Percentiles rank a stretch among this genome's conserved stretches.
Conservation (phyloP, 2,113 vertebrate species). For the Rhegmatorhina hoffmannsi region DNA sequence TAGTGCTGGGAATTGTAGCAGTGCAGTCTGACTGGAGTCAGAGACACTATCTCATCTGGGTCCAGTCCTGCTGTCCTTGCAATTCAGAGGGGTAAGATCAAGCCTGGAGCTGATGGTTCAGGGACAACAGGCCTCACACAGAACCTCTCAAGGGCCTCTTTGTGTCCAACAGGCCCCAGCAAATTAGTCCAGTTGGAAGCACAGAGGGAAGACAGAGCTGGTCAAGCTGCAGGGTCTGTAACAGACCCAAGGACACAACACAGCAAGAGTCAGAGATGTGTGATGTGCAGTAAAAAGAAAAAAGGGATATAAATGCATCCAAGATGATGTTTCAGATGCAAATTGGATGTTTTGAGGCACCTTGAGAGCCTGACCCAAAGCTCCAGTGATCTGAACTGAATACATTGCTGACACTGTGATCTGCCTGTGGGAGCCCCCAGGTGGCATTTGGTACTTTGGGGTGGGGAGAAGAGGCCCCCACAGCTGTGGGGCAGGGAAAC, state of each 20-base stretch:
- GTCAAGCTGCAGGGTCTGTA: neutral
- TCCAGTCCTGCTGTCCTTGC: neutral
- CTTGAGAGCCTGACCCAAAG: neutral
- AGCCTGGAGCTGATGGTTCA: neutral
- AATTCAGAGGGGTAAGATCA: slow-evolving; percentile 4
- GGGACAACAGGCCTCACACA: slow-evolving; percentile 25
- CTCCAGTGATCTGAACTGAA: neutral
- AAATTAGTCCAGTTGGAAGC: neutral
- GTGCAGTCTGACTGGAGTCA: neutral
- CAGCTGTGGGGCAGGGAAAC: neutral
- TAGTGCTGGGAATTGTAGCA: slow-evolving; percentile 13
- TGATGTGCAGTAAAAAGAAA: neutral
- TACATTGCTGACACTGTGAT: neutral
- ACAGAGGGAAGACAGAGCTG: neutral
- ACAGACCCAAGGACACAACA: neutral
- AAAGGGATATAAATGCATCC: neutral
- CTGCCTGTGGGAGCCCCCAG: neutral
- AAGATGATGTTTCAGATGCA: neutral
- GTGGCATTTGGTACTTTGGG: neutral
- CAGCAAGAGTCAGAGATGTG: neutral
- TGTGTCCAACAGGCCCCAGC: neutral
- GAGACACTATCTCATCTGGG: slow-evolving; percentile 60
- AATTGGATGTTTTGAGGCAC: accelerated
- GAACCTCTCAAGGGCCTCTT: slow-evolving; percentile 37
- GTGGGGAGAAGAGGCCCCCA: neutral